Percentiles rank a stretch among this genome's conserved stretches.
Evolutionary conservation across 1,140 invertebrate species (phyloP).

Genomic region (Acromyrmex heyeri): DNA sequence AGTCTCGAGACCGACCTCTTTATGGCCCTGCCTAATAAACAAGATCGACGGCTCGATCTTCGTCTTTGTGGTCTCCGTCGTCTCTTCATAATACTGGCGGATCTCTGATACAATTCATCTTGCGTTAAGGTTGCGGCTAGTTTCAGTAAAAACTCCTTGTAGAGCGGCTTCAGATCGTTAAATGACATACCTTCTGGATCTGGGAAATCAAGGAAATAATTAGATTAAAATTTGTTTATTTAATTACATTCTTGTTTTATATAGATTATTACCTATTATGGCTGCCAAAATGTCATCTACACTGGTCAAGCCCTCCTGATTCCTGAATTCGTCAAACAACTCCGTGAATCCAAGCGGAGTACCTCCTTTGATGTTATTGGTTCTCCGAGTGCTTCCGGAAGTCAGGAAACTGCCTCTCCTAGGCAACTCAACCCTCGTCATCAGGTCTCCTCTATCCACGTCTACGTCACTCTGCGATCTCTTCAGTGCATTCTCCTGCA

Average conservation of each 20-base stretch:
- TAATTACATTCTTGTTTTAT: not conserved
- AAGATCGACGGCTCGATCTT: constrained; percentile 81
- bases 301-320: constrained; percentile 94
- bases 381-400: constrained; percentile 87
- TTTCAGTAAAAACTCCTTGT: constrained; percentile 95
- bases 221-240: not conserved
- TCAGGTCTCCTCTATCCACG: constrained; percentile 90
- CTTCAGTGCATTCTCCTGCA: constrained; percentile 87
- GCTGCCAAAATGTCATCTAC: constrained; percentile 95
- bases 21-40: constrained; percentile 83
- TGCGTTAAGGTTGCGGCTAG: constrained; percentile 95
- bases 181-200: constrained; percentile 97
- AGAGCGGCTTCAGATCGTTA: constrained; percentile 95
- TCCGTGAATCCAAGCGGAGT: constrained; percentile 94
- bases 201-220: constrained; percentile 46
- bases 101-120: constrained; percentile 95
- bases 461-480: constrained; percentile 87
- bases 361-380: constrained; percentile 86
- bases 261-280: constrained; percentile 88
- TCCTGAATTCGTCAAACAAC: constrained; percentile 93
- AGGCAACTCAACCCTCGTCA: constrained; percentile 94
- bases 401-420: constrained; percentile 94
- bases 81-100: constrained; percentile 95
- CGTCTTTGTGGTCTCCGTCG: constrained; percentile 86
- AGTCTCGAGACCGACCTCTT: constrained; percentile 86